phyloP scores from a whole-genome alignment of 2,113 vertebrate species.

The Pseudorectes ferrugineus region DNA sequence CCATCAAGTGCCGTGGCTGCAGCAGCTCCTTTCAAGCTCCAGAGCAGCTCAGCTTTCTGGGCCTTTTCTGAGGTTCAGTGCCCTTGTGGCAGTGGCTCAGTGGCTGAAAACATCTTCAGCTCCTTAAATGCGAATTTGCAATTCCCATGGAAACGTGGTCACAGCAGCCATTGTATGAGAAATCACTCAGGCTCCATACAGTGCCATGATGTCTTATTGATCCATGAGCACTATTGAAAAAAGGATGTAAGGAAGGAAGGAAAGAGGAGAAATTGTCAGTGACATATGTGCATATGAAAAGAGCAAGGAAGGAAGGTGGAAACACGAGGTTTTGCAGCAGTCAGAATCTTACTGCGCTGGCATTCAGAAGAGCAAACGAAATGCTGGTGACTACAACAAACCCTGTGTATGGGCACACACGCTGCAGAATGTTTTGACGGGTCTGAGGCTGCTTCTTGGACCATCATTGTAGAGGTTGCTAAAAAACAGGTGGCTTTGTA shows the following conservation, averaged over 20 bases:
- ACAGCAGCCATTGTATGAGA: slow-evolving; percentile 37
- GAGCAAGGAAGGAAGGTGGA: slow-evolving; percentile 15
- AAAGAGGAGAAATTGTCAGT: slow-evolving; percentile 17
- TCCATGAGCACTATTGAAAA: slow-evolving; percentile 10
- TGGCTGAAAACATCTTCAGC: neutral
- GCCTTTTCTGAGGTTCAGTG: neutral
- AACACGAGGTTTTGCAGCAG: slow-evolving; percentile 2
- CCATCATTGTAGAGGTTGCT: neutral
- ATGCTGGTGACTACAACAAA: neutral
- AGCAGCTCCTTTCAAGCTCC: slow-evolving; percentile 27
- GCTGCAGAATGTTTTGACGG: neutral
- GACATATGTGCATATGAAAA: slow-evolving; percentile 25
- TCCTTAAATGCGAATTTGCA: neutral
- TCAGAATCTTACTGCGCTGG: neutral
- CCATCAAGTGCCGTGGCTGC: neutral
- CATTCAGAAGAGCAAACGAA: neutral
- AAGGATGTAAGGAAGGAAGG: neutral
- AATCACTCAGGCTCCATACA: slow-evolving; percentile 21
- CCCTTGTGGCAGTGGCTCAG: neutral
- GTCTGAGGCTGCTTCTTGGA: neutral
- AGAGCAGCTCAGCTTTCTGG: slow-evolving; percentile 1
- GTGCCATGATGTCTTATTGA: slow-evolving; percentile 35
- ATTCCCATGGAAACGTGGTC: slow-evolving; percentile 41
- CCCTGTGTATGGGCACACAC: neutral
- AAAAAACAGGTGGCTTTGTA: neutral